phyloP scores from a whole-genome alignment of 2,888 invertebrate species.

The Clitarchus hookeri region DNA sequence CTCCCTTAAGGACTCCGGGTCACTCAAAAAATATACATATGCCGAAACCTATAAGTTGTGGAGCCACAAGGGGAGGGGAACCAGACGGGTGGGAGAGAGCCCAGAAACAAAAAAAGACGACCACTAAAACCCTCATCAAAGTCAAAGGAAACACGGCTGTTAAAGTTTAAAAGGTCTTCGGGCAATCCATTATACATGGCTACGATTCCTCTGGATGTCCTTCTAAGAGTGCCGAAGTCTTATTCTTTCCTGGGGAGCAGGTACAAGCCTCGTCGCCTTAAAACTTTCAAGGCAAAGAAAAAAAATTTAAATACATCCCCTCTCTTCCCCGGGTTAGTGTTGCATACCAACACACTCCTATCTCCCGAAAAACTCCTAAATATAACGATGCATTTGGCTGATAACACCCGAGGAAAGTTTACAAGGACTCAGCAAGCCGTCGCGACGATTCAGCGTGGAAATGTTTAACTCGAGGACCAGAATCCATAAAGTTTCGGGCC shows the following conservation, averaged over 20 bases:
- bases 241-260: neutral
- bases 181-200: slow-evolving; percentile 10
- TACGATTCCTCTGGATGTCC: slow-evolving; percentile 1
- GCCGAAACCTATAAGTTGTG: neutral
- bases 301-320: neutral
- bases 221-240: neutral
- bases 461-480: neutral
- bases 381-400: neutral
- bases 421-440: neutral
- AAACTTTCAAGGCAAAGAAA: neutral
- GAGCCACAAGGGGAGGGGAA: neutral
- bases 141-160: neutral
- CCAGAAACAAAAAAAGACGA: neutral
- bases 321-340: neutral
- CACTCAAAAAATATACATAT: neutral
- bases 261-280: neutral
- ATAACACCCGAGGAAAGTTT: neutral
- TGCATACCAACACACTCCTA: neutral
- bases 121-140: slow-evolving; percentile 14
- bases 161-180: neutral
- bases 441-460: neutral
- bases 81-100: neutral
- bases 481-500: neutral
- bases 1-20: neutral
- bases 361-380: neutral